phyloP scores from a whole-genome alignment of 2,797 vertebrate genomes.

The Anabas testudineus region DNA sequence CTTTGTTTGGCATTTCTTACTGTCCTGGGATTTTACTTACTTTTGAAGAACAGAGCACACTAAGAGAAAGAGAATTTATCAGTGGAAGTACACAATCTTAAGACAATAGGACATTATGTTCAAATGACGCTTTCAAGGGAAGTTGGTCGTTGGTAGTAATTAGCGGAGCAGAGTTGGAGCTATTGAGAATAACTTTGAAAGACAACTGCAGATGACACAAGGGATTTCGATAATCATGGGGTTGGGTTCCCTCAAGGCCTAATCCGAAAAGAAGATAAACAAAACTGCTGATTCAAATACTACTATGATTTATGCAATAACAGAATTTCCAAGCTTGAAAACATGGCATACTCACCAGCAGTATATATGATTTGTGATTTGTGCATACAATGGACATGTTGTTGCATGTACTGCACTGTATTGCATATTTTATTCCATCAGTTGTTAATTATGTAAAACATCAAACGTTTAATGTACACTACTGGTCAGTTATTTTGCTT shows the following conservation, averaged over 20 bases:
- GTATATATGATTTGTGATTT: neutral
- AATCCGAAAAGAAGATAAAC: conserved; percentile 82
- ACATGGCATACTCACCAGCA: conserved; percentile 22
- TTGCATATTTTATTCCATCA: neutral
- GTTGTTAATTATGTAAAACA: conserved; percentile 9
- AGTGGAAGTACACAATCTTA: conserved; percentile 68
- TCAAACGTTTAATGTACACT: neutral
- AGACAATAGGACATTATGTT: conserved; percentile 78
- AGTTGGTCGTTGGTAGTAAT: conserved; percentile 74
- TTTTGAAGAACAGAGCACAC: conserved; percentile 73
- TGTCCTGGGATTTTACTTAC: conserved; percentile 78
- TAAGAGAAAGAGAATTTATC: conserved; percentile 74
- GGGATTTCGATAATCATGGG: conserved; percentile 81
- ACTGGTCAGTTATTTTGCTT: conserved; percentile 1
- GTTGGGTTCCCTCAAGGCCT: conserved; percentile 74
- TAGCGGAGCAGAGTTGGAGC: conserved; percentile 74
- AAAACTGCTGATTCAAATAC: conserved; percentile 78
- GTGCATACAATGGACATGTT: conserved; percentile 3
- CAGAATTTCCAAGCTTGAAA: conserved; percentile 45
- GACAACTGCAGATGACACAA: conserved; percentile 79
- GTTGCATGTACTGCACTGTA: neutral
- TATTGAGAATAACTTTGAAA: conserved; percentile 79
- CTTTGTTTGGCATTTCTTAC: conserved; percentile 77
- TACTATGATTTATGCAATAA: conserved; percentile 62
- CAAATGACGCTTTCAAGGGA: conserved; percentile 76